Evolutionary conservation across 1,140 invertebrate species (phyloP).

Genomic region (Branchinecta lindahli): DNA sequence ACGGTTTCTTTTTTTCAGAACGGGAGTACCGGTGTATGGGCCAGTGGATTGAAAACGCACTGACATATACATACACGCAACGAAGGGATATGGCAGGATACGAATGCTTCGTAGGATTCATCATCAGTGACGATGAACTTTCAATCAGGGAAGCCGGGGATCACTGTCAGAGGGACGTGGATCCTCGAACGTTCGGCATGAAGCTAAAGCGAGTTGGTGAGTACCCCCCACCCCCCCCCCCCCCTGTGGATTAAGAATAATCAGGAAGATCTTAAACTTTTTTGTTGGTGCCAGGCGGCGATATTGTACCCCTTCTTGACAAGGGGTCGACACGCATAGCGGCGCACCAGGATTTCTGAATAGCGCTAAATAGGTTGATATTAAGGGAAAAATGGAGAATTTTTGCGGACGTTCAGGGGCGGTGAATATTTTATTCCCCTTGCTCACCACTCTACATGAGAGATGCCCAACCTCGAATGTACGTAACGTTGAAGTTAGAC

Average conservation of each 20-base stretch:
- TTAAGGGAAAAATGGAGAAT: too few species aligned
- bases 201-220: slow-evolving; percentile 36
- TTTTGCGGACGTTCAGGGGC: too few species aligned
- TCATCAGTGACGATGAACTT: slow-evolving; percentile 44
- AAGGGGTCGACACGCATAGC: too few species aligned
- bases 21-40: slow-evolving; percentile 51
- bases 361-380: too few species aligned
- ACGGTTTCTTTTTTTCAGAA: slow-evolving; percentile 33
- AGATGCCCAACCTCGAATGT: too few species aligned
- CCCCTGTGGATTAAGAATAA: not conserved
- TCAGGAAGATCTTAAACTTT: too few species aligned
- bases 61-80: slow-evolving; percentile 52
- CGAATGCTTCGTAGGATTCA: slow-evolving; percentile 53
- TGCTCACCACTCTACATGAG: too few species aligned
- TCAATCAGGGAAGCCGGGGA: slow-evolving; percentile 52
- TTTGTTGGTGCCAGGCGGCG: too few species aligned
- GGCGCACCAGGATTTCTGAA: too few species aligned
- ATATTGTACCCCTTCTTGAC: too few species aligned
- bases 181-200: slow-evolving; percentile 47
- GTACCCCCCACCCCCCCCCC: not conserved
- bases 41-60: slow-evolving; percentile 48
- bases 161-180: slow-evolving; percentile 45
- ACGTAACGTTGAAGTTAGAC: too few species aligned
- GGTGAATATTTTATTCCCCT: too few species aligned
- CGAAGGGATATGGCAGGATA: slow-evolving; percentile 45